phyloP scores from a whole-genome alignment of 2,113 vertebrate species.

The Brienomyrus brachyistius region DNA sequence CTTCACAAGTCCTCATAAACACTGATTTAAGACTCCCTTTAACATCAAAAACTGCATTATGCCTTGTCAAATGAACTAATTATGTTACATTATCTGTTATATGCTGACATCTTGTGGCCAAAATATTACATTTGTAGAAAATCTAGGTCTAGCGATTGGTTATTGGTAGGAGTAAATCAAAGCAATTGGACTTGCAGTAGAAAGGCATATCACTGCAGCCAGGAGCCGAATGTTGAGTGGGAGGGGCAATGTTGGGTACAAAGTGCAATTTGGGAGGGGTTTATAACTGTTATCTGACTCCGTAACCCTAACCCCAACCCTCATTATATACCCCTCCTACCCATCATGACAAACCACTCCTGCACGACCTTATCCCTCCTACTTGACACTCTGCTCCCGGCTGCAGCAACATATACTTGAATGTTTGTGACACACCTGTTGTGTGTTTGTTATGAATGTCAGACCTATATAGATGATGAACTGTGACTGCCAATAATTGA shows the following conservation, averaged over 20 bases:
- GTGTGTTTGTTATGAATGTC: background rate
- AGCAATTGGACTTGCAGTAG: background rate
- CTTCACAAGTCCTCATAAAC: background rate
- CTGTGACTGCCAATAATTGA: background rate
- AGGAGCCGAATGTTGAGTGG: too few relatives aligned
- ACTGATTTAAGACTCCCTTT: background rate
- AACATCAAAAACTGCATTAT: background rate
- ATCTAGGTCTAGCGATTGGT: background rate
- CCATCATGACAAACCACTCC: too few relatives aligned
- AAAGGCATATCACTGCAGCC: too few relatives aligned
- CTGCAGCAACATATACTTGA: too few relatives aligned
- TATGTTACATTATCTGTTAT: background rate
- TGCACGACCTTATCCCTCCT: too few relatives aligned
- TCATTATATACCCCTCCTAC: too few relatives aligned
- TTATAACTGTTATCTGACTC: too few relatives aligned
- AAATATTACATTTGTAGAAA: background rate
- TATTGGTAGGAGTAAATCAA: background rate
- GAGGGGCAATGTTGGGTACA: too few relatives aligned
- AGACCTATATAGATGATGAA: background rate
- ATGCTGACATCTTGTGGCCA: background rate
- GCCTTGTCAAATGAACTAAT: background rate
- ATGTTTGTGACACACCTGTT: background rate
- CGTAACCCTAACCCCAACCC: too few relatives aligned
- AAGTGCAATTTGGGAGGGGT: too few relatives aligned
- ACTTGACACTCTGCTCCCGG: too few relatives aligned